Conservation (phyloP, 2,797 vertebrate genomes). For the Myotis planiceps region DNA sequence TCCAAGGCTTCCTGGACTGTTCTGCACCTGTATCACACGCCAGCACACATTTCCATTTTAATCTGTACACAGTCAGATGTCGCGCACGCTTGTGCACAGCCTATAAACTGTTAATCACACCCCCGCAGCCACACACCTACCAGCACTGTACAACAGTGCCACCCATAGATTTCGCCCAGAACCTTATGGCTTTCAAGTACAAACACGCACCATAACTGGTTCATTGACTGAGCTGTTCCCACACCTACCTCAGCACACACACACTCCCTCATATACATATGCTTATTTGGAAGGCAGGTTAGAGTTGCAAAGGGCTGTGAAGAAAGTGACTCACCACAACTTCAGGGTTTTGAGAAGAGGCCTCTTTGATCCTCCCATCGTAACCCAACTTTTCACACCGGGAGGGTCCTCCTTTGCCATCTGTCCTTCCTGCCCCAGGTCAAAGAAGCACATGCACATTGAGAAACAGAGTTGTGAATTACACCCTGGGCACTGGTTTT, state of each 20-base stretch:
- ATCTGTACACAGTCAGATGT: constrained; percentile 12
- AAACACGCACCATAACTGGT: not conserved
- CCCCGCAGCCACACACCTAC: constrained; percentile 12
- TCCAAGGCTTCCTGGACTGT: not conserved
- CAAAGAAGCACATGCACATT: not conserved
- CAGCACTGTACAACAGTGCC: constrained; percentile 62
- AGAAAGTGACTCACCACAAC: not conserved
- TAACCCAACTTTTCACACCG: not conserved
- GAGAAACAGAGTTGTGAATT: not conserved
- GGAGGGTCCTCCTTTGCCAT: not conserved
- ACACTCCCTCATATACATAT: not conserved
- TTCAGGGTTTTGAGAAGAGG: not conserved
- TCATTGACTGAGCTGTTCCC: constrained; percentile 46
- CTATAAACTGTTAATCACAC: constrained; percentile 31
- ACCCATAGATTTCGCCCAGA: constrained; percentile 56
- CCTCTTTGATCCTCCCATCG: not conserved
- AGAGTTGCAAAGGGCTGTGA: not conserved
- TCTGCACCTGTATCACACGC: not conserved
- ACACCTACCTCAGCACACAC: constrained; percentile 25
- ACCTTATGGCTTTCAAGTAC: constrained; percentile 59
- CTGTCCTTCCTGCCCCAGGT: not conserved
- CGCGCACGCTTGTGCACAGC: not conserved
- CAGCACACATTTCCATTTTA: not conserved
- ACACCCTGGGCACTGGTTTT: too few relatives aligned
- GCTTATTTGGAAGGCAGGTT: not conserved